phyloP scores from a whole-genome alignment of 2,113 vertebrate genomes.

The Peromyscus leucopus region DNA sequence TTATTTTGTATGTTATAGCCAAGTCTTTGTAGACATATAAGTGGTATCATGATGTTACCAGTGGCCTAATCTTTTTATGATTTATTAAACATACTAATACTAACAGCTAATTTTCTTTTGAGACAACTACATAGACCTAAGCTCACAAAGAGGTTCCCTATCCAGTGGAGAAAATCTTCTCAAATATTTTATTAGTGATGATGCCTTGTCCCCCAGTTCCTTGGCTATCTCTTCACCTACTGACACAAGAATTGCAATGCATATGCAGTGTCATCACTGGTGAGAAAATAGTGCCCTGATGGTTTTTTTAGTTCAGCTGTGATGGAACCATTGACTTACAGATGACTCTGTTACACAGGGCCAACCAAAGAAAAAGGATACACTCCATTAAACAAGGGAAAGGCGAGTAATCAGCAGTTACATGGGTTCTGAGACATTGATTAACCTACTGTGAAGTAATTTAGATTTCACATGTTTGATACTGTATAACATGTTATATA shows the following conservation, averaged over 20 bases:
- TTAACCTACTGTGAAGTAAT: background rate
- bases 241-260: background rate
- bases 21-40: background rate
- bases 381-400: background rate
- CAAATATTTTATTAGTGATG: background rate
- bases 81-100: background rate
- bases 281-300: background rate
- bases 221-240: background rate
- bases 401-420: background rate
- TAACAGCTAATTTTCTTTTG: background rate
- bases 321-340: background rate
- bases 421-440: background rate
- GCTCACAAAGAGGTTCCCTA: fast-evolving
- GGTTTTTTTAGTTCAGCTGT: background rate
- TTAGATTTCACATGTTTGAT: background rate
- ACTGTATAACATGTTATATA: background rate
- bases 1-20: background rate
- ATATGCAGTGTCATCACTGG: background rate
- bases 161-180: background rate
- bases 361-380: background rate
- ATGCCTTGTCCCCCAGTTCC: background rate
- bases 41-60: background rate
- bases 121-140: background rate
- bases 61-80: background rate
- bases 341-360: too few species aligned